Evolutionary conservation across 1,140 invertebrate species (phyloP), one percentile per base, ranked within the genome.

Genomic region (Andricus grossulariae): DNA sequence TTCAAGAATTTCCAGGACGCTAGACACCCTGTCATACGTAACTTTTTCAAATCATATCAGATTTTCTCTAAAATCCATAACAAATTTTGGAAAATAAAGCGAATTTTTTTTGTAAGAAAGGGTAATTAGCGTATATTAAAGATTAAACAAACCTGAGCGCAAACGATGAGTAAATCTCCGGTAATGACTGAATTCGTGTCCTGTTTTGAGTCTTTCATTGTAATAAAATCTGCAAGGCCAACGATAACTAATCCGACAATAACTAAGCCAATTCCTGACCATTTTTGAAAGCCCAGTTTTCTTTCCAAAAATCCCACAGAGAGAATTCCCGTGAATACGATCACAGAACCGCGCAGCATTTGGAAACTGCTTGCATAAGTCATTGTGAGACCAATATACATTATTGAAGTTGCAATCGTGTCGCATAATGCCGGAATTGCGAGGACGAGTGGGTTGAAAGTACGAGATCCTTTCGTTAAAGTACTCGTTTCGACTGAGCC

Each of bases 281-380:
- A 99, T 92, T 99, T 94, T 80, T 93, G 93, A 16, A 82, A 86
- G 75, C 92, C 93, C 45, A 98, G 92, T 66, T 92, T 92, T 78
- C 95, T 92, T 18, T 96, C 92, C 4, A 99, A 92, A 89, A 98
- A 98, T 45, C 94, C 95, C n/a, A 97, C 95, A 25, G 98, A 98
- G 0, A 99, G 91, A 12, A 98, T 88, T 4, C 96, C 97, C 55
- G 98, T 98, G 90, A 99, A 99, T 11, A 99, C 93, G 77, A 99
- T 98, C 0, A 98, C 95, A 78, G 98, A 95, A 94, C 97, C 97
- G 93, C 98, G 92, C 81, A 99, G 94, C 98, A 99, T 99, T 92
- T 99, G 98, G 89, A 98, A 99, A 86, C 97, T 98, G 74, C 97
- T 98, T 1, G 97, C 96, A 89, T 96, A 98, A 1, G 98, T 99